Percentiles rank a stretch among this genome's conserved stretches.
These are phyloP conservation scores for Ovis canadensis DNA, from an alignment of 2,113 vertebrate genomes.

Conservation along the genomic window DNA sequence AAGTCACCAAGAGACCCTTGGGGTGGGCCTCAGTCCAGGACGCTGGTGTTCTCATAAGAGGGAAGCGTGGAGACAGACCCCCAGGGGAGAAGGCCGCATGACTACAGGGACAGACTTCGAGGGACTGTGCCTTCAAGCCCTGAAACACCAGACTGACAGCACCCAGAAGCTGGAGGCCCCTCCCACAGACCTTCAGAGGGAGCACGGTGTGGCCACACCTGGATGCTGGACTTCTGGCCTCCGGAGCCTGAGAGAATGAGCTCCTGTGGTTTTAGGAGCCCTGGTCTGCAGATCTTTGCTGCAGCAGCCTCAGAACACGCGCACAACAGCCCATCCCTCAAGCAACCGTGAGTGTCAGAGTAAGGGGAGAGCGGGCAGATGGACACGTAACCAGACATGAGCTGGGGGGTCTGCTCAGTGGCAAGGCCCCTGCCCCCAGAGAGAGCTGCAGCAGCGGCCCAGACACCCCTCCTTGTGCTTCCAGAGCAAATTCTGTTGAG, in stretches of 20 bases:
- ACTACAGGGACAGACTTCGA: fast-evolving
- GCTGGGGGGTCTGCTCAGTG: neutral
- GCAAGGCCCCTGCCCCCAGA: neutral
- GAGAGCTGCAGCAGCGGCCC: fast-evolving
- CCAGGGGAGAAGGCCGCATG: fast-evolving
- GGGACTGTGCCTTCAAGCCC: neutral
- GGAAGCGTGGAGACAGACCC: neutral
- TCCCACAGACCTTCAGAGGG: neutral
- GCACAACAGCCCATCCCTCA: fast-evolving
- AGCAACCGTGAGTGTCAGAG: neutral
- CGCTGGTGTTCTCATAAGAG: neutral
- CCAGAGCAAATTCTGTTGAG: neutral
- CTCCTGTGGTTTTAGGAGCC: neutral
- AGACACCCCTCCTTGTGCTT: neutral
- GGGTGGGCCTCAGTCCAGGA: neutral
- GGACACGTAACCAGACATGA: fast-evolving
- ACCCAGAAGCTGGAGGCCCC: neutral
- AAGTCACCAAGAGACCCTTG: neutral
- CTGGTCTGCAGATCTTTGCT: neutral
- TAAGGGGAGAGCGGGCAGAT: fast-evolving
- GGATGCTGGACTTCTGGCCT: neutral
- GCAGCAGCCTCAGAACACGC: fast-evolving
- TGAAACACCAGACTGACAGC: neutral
- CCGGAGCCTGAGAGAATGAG: neutral
- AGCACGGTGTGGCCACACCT: fast-evolving